These are phyloP conservation scores for Hypothenemus hampei DNA, from an alignment of 1,140 invertebrate species.

Conservation along the genomic window DNA sequence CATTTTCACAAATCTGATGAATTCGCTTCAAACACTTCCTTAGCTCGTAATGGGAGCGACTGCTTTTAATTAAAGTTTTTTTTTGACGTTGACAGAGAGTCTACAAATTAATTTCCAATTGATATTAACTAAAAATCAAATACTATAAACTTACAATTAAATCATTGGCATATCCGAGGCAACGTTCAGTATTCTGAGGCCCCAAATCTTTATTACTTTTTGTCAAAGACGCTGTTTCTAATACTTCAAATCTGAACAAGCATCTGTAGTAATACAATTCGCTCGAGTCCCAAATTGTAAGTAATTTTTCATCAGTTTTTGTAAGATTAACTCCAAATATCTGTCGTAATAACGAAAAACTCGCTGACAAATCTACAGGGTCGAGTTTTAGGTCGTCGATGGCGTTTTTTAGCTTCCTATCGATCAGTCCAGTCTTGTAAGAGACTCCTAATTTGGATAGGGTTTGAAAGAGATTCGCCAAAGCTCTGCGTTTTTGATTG, in stretches of 20 bases:
- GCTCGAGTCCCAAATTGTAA: conserved; percentile 66
- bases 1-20: conserved; percentile 44
- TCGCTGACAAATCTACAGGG: conserved; percentile 57
- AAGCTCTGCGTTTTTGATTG: conserved; percentile 74
- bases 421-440: conserved; percentile 63
- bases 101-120: conserved; percentile 45
- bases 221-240: conserved; percentile 58
- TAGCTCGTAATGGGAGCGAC: conserved; percentile 48
- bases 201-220: conserved; percentile 78
- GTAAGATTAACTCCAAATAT: conserved; percentile 46
- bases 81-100: conserved; percentile 51
- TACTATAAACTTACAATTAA: conserved; percentile 46
- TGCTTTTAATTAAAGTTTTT: conserved; percentile 48
- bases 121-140: conserved; percentile 3
- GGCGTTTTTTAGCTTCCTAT: conserved; percentile 44
- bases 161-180: conserved; percentile 68
- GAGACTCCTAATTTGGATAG: conserved; percentile 70
- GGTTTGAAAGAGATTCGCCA: conserved; percentile 79
- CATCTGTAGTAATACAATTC: conserved; percentile 72
- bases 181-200: conserved; percentile 72
- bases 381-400: conserved; percentile 51
- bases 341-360: conserved; percentile 47
- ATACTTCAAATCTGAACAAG: conserved; percentile 60
- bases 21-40: conserved; percentile 44
- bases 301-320: conserved; percentile 51